Base-by-base conservation (phyloP, 2,888 invertebrate genomes). In the Odiellus spinosus region DNA sequence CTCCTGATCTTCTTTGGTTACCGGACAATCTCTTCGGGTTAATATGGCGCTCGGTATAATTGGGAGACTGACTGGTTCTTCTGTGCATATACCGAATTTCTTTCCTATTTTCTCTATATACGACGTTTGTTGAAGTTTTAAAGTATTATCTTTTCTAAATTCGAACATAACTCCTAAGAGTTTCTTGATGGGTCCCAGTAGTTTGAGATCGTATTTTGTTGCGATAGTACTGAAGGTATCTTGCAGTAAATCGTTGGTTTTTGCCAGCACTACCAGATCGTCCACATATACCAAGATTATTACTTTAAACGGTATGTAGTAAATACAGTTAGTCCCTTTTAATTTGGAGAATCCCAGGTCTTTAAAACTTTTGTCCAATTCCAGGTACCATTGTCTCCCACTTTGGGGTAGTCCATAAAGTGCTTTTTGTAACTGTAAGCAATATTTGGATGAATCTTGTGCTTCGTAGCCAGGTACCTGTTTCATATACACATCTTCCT, bases 121-220 rank as follows among this genome's bases (percentile, higher is more conserved):
- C n/a, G n/a, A n/a, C n/a, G n/a, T n/a, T n/a, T n/a, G n/a, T n/a
- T n/a, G n/a, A n/a, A n/a, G n/a, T n/a, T n/a, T n/a, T n/a, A n/a
- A n/a, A n/a, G n/a, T n/a, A n/a, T n/a, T n/a, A 5, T 17, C 15
- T 15, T n/a, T 34, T 11, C n/a, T 18, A 20, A 38, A 19, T 8
- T 40, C 33, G 41, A 40, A 45, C 18, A 40, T 34, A n/a, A 40
- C 20, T 26, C 45, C 40, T 3, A 45, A 19, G 2, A 45, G n/a
- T 21, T 38, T 40, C 11, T n/a, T 15, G 8, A 39, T 45, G 19
- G 36, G 19, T 3, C 19, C 34, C 11, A 40, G 17, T 11, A 40
- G 11, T 20, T 40, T 40, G 5, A 40, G n/a, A 33, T 45, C n/a
- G n/a, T n/a, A n/a, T n/a, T n/a, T n/a, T n/a, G n/a, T n/a, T n/a